Percentiles rank a stretch among this genome's conserved stretches.
Conservation (phyloP, 2,888 invertebrate species). For the Ypsolopha sequella region DNA sequence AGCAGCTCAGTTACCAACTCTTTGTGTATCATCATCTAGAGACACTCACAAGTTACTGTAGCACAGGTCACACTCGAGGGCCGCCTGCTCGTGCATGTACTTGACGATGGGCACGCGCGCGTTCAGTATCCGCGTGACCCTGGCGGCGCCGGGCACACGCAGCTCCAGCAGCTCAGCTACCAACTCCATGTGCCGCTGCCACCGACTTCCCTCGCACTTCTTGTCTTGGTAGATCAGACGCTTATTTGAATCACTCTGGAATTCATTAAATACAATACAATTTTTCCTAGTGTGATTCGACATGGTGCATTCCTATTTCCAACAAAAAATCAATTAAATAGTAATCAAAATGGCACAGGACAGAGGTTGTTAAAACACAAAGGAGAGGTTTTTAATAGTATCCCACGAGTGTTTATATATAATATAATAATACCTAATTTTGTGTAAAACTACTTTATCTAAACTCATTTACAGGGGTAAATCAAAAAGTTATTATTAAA, state of each 20-base stretch:
- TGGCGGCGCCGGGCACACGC: constrained; percentile 78
- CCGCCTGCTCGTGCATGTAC: constrained; percentile 80
- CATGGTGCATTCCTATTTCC: too few species aligned
- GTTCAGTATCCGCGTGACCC: constrained; percentile 79
- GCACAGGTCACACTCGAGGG: constrained; percentile 87
- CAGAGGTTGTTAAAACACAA: too few species aligned
- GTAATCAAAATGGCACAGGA: too few species aligned
- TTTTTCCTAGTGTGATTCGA: too few species aligned
- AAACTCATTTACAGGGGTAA: too few species aligned
- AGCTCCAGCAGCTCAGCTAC: constrained; percentile 79
- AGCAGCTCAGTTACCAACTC: constrained; percentile 76
- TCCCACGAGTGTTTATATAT: too few species aligned
- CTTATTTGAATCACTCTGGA: constrained; percentile 22
- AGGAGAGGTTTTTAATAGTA: too few species aligned
- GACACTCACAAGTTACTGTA: constrained; percentile 82
- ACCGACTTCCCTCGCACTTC: constrained; percentile 58
- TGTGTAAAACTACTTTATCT: too few species aligned
- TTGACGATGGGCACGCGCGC: constrained; percentile 93
- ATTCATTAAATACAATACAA: background rate
- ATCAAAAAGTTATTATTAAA: too few species aligned
- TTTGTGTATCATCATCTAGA: background rate
- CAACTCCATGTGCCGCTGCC: constrained; percentile 79
- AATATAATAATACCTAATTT: too few species aligned
- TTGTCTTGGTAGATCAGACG: constrained; percentile 52
- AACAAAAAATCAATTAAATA: too few species aligned